Evolutionary conservation across 92 coral and sea anemone species (phyloP).

Genomic region (Siderastrea radians): DNA sequence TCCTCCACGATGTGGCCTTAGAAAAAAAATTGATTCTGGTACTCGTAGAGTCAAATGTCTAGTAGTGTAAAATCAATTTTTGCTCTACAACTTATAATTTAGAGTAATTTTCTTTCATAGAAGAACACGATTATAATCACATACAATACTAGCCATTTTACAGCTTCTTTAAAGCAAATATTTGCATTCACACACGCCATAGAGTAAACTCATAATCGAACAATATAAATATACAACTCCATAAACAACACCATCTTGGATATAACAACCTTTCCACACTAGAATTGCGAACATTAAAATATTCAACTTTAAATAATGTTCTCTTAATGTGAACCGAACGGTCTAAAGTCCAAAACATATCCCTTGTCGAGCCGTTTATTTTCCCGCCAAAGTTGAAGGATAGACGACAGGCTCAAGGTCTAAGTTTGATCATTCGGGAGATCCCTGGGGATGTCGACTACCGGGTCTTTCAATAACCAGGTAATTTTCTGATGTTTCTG

Average conservation of each 20-base stretch:
- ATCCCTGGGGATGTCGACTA: neutral
- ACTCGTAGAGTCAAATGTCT: too few relatives aligned
- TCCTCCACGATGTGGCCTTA: too few relatives aligned
- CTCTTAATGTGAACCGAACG: neutral
- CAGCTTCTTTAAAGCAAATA: neutral
- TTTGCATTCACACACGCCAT: neutral
- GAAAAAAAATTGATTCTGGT: too few relatives aligned
- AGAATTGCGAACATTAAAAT: neutral
- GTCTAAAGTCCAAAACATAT: neutral
- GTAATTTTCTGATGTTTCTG: constrained; percentile 89
- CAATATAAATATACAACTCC: constrained; percentile 7
- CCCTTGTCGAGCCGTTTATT: neutral
- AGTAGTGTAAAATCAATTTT: too few relatives aligned
- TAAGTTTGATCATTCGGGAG: neutral
- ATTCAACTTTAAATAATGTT: constrained; percentile 23
- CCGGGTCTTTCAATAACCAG: constrained; percentile 71
- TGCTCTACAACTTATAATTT: too few relatives aligned
- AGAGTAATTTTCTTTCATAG: too few relatives aligned
- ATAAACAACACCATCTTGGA: neutral
- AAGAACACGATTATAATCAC: too few relatives aligned
- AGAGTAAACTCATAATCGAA: neutral
- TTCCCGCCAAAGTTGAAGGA: neutral
- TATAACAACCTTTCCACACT: neutral
- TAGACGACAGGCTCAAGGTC: neutral
- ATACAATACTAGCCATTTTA: neutral